phyloP scores from a whole-genome alignment of 2,797 vertebrate genomes.

The Manis pentadactyla region DNA sequence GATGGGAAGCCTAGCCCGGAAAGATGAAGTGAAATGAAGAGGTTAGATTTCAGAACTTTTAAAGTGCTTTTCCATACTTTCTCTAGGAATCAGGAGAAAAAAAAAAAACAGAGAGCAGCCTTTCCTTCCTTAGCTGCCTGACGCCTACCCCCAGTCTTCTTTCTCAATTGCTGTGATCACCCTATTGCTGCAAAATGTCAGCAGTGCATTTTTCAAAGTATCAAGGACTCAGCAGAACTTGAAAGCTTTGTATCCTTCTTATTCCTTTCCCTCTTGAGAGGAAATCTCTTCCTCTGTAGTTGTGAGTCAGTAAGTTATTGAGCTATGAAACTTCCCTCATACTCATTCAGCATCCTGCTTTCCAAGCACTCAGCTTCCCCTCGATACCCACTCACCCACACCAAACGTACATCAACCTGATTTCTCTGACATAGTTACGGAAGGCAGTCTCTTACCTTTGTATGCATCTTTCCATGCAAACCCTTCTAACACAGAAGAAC shows the following conservation, averaged over 20 bases:
- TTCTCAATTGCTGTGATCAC: slow-evolving; percentile 70
- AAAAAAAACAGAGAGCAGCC: not conserved
- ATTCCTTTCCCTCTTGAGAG: not conserved
- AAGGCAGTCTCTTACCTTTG: not conserved
- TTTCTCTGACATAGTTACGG: not conserved
- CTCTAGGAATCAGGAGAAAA: not conserved
- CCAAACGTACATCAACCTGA: not conserved
- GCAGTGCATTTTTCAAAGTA: slow-evolving; percentile 57
- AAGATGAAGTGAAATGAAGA: not conserved
- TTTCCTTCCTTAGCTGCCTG: slow-evolving; percentile 39
- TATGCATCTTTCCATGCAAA: not conserved
- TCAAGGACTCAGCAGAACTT: slow-evolving; percentile 41
- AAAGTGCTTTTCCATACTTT: not conserved
- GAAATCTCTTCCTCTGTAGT: not conserved
- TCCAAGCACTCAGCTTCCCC: not conserved
- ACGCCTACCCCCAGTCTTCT: not conserved
- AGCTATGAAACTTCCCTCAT: not conserved
- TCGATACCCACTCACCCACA: not conserved
- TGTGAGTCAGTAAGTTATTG: not conserved
- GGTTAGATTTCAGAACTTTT: not conserved
- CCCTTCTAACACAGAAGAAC: not conserved
- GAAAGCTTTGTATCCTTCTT: slow-evolving; percentile 31
- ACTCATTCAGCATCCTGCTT: not conserved
- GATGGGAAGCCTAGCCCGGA: not conserved
- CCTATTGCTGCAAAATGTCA: slow-evolving; percentile 68